Evolutionary conservation across 2,113 vertebrate species (phyloP).

Genomic region (Nymphicus hollandicus): DNA sequence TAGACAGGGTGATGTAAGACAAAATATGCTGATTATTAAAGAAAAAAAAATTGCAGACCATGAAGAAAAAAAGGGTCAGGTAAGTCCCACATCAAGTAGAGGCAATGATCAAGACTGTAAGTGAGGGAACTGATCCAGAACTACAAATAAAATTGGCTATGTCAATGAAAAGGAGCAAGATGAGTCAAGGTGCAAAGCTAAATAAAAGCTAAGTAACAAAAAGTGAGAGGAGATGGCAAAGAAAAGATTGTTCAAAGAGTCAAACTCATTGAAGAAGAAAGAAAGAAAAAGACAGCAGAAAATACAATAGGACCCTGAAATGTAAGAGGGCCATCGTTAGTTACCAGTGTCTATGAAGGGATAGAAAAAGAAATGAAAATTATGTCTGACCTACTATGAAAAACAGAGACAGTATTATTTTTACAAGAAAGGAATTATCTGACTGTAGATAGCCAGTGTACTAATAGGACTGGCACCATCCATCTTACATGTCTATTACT

Average conservation of each 20-base stretch:
- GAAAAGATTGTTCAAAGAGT: background rate
- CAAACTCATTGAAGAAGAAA: background rate
- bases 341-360: background rate
- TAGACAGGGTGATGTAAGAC: background rate
- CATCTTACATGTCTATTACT: background rate
- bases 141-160: background rate
- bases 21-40: constrained; percentile 5
- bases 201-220: constrained; percentile 17
- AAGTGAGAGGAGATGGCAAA: background rate
- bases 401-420: background rate
- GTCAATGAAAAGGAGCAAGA: background rate
- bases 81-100: background rate
- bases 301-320: background rate
- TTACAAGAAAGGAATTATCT: constrained; percentile 3
- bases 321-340: background rate
- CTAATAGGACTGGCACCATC: background rate
- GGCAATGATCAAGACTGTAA: background rate
- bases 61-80: background rate
- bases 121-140: constrained; percentile 10
- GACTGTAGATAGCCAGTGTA: background rate
- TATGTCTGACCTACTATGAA: background rate
- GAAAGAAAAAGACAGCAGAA: background rate
- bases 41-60: background rate
- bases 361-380: constrained; percentile 35
- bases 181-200: constrained; percentile 1